Evolutionary conservation across 2,797 vertebrate species (phyloP).

Genomic region (Onychomys leucogaster): DNA sequence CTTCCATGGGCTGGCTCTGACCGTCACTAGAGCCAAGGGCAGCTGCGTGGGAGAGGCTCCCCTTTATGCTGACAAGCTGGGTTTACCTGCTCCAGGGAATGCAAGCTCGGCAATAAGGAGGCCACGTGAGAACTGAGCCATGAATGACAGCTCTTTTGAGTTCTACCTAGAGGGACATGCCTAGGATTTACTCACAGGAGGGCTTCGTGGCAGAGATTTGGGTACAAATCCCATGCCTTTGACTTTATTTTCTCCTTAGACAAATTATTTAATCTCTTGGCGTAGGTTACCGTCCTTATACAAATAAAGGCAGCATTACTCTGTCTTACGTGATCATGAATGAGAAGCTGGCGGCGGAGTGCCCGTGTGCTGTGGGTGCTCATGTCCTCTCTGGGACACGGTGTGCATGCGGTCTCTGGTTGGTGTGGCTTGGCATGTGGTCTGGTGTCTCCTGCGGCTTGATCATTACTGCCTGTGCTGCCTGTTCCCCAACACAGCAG

Average conservation of each 20-base stretch:
- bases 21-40: neutral
- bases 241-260: neutral
- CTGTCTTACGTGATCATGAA: fast-evolving
- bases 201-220: neutral
- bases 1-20: neutral
- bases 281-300: neutral
- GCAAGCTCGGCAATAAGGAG: fast-evolving
- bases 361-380: too few species aligned
- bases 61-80: neutral
- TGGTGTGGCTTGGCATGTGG: fast-evolving
- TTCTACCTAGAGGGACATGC: neutral
- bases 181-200: neutral
- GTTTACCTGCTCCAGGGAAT: neutral
- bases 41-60: neutral
- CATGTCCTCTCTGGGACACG: neutral
- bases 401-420: fast-evolving
- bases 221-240: neutral
- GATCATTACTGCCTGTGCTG: neutral
- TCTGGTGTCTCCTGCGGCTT: neutral
- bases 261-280: neutral
- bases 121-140: fast-evolving
- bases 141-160: too few species aligned
- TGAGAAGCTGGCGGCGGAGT: fast-evolving
- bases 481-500: neutral
- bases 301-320: neutral